phyloP scores from a whole-genome alignment of 2,113 vertebrate genomes.

The Aegithalos caudatus region DNA sequence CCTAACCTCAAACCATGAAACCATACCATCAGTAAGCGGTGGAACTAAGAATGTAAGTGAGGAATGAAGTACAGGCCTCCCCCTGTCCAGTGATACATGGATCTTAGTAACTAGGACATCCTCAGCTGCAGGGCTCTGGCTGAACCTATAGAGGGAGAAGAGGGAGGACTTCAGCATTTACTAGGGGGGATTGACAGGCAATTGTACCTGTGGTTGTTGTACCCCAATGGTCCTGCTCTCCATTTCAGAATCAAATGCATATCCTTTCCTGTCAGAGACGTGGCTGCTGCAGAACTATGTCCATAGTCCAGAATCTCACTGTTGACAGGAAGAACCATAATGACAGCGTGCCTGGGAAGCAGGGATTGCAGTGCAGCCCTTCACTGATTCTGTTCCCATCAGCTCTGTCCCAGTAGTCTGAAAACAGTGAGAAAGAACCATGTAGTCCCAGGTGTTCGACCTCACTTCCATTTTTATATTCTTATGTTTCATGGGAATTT shows the following conservation, averaged over 20 bases:
- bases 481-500: not conserved
- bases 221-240: not conserved
- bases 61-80: not conserved
- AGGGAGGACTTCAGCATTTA: not conserved
- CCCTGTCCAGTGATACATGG: not conserved
- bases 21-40: not conserved
- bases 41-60: not conserved
- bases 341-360: not conserved
- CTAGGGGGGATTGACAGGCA: not conserved
- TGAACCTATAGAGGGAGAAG: not conserved
- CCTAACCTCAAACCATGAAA: not conserved
- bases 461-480: not conserved
- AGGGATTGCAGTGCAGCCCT: not conserved
- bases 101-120: not conserved
- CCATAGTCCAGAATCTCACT: not conserved
- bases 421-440: not conserved
- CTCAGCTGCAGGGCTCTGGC: not conserved
- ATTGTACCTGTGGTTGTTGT: not conserved
- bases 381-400: not conserved
- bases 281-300: not conserved
- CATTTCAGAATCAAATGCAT: not conserved
- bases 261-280: rapidly evolving
- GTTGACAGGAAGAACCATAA: not conserved
- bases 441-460: not conserved
- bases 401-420: not conserved